Conservation (phyloP, 2,797 vertebrate genomes). For the Rhinogobio ventralis region DNA sequence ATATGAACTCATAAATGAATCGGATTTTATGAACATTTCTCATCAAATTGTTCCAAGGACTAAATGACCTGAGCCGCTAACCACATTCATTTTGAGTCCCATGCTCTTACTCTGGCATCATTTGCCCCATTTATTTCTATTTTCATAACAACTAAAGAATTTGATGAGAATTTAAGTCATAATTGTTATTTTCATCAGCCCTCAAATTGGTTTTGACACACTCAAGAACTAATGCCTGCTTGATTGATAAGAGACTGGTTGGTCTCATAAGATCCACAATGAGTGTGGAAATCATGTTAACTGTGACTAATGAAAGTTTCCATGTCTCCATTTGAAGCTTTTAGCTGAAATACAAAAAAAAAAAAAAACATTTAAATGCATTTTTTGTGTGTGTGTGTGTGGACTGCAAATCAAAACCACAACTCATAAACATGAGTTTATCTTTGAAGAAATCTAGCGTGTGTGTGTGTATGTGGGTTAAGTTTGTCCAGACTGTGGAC, state of each 20-base stretch:
- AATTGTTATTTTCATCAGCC: neutral
- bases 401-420: neutral
- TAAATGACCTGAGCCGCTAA: too few relatives aligned
- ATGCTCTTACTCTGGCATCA: too few relatives aligned
- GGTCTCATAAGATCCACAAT: slow-evolving; percentile 17
- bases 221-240: neutral
- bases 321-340: slow-evolving; percentile 21
- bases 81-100: too few relatives aligned
- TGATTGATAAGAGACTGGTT: neutral
- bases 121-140: neutral
- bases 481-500: neutral
- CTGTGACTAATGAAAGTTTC: slow-evolving; percentile 18
- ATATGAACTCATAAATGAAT: too few relatives aligned
- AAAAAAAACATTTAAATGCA: neutral
- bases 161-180: neutral
- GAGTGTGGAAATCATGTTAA: slow-evolving; percentile 32
- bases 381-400: too few relatives aligned
- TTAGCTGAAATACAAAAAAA: neutral
- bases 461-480: neutral
- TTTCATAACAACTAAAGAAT: neutral
- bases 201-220: neutral
- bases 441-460: neutral
- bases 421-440: neutral
- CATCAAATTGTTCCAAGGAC: too few relatives aligned
- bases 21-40: too few relatives aligned